Conservation (phyloP, 2,113 vertebrate genomes). For the Passer montanus region DNA sequence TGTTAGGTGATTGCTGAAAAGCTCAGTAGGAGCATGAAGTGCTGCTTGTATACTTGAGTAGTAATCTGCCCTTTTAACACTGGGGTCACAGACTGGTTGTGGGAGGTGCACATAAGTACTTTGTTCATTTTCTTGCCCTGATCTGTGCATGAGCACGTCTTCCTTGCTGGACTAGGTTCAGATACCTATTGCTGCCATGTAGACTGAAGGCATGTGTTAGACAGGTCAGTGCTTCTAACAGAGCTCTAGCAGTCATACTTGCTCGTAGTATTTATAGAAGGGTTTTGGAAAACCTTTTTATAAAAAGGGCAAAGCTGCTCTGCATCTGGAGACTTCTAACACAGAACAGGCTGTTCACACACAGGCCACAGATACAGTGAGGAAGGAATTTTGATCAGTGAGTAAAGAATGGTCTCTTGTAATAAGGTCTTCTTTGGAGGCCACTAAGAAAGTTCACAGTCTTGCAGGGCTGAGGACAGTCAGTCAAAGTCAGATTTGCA, state of each 20-base stretch:
- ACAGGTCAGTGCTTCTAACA: not conserved
- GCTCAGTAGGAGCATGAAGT: not conserved
- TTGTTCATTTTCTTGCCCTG: fast-evolving
- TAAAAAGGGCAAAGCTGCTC: not conserved
- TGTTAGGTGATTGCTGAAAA: not conserved
- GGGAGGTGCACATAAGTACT: not conserved
- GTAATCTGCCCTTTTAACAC: not conserved
- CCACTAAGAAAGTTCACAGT: not conserved
- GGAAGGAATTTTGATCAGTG: not conserved
- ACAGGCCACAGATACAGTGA: not conserved
- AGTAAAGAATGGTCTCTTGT: not conserved
- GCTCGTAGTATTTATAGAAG: not conserved
- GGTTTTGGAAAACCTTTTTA: not conserved
- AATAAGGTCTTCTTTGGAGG: not conserved
- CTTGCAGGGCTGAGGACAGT: not conserved
- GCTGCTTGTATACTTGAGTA: not conserved
- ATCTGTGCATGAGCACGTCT: fast-evolving
- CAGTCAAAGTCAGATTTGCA: not conserved
- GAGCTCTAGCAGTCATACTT: fast-evolving
- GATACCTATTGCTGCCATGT: not conserved
- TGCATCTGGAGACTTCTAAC: not conserved
- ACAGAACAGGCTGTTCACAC: not conserved
- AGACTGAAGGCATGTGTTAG: not conserved
- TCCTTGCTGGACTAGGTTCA: not conserved
- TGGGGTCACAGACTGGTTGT: not conserved